A percentile compares a stretch with the other conserved stretches of the same genome.
These are phyloP conservation scores for Drosophila pectinifera DNA, from an alignment of 1,140 invertebrate species.

Conservation along the genomic window DNA sequence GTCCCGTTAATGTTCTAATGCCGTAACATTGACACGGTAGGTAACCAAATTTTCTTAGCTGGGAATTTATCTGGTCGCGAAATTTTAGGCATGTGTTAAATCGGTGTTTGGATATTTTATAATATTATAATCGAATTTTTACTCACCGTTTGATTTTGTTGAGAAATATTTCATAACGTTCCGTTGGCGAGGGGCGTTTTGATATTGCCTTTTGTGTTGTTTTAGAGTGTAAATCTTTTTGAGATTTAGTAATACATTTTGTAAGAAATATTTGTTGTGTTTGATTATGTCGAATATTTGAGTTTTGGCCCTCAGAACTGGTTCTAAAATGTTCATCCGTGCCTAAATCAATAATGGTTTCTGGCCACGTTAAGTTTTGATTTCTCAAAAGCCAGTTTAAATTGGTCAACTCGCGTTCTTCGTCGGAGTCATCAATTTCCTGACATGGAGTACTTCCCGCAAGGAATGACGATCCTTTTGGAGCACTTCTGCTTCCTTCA, in stretches of 20 bases:
- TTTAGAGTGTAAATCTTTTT: conserved; percentile 1
- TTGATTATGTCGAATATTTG: background rate
- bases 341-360: conserved; percentile 46
- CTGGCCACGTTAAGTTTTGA: conserved; percentile 70
- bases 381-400: conserved; percentile 78
- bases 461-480: background rate
- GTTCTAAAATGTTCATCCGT: conserved; percentile 18
- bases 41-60: too few relatives aligned
- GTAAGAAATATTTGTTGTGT: background rate
- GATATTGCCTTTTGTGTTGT: conserved; percentile 3
- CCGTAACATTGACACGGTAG: too few relatives aligned
- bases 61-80: too few relatives aligned
- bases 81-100: background rate
- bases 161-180: conserved; percentile 74
- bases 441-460: background rate
- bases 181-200: conserved; percentile 61
- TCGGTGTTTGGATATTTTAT: background rate
- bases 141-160: conserved; percentile 73
- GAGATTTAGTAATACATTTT: conserved; percentile 12
- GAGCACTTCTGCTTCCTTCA: background rate
- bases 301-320: background rate
- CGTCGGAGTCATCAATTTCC: conserved; percentile 49
- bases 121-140: background rate
- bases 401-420: conserved; percentile 74
- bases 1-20: too few relatives aligned